These are phyloP conservation scores for Trinorchestia longiramus DNA, from an alignment of 1,140 invertebrate species.

Conservation along the genomic window DNA sequence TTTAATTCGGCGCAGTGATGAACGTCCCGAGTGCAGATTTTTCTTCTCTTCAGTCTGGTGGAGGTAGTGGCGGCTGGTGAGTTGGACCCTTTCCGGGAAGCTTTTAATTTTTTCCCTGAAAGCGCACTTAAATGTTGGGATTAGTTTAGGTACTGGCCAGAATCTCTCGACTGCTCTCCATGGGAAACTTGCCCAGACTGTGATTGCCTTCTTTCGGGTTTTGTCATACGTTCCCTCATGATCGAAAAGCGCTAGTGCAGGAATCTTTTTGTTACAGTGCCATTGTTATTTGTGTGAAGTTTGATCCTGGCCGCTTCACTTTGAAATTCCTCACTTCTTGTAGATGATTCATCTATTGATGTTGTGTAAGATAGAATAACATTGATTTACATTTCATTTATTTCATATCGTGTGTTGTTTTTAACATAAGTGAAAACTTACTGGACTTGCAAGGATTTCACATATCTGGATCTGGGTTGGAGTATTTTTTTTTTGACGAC, in stretches of 20 bases:
- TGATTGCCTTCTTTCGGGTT: background rate
- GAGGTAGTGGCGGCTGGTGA: background rate
- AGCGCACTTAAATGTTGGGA: conserved; percentile 12
- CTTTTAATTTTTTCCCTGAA: conserved; percentile 35
- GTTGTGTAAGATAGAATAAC: no score
- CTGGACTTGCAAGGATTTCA: no score
- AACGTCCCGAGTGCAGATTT: background rate
- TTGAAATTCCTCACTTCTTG: no score
- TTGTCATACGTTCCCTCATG: background rate
- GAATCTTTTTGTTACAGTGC: background rate
- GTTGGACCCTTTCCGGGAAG: conserved; percentile 14
- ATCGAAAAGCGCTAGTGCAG: background rate
- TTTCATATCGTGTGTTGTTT: no score
- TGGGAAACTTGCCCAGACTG: background rate
- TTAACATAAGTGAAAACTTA: no score
- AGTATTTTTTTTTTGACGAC: no score
- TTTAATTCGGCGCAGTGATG: conserved; percentile 30
- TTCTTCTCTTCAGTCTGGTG: background rate
- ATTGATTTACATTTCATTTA: no score
- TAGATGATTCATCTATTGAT: no score
- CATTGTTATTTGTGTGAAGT: background rate
- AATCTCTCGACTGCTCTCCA: background rate
- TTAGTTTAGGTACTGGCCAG: conserved; percentile 24
- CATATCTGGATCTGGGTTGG: no score
- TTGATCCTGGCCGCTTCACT: background rate